Percentiles rank a stretch among this genome's conserved stretches.
Conservation (phyloP, 23 tunicate species). For the Ciona savignyi region DNA sequence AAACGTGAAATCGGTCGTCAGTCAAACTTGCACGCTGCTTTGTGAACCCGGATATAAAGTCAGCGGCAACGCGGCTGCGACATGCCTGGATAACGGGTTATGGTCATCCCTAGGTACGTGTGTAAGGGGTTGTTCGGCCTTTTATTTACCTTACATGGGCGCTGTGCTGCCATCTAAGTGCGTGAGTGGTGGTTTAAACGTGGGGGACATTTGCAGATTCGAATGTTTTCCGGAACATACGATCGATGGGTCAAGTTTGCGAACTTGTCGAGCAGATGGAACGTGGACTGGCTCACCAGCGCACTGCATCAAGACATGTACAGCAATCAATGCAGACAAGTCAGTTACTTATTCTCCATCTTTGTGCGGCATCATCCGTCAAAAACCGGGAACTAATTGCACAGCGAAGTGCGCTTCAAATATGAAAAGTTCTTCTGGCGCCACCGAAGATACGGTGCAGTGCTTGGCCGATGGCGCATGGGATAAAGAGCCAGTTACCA, state of each 20-base stretch:
- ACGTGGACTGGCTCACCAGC: background rate
- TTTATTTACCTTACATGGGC: background rate
- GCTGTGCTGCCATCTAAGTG: background rate
- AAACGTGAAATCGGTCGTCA: slow-evolving; percentile 5
- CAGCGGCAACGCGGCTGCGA: slow-evolving; percentile 14
- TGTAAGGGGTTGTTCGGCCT: background rate
- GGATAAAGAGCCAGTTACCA: background rate
- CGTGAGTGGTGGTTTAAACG: background rate
- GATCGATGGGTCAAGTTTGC: background rate
- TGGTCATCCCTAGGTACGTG: slow-evolving; percentile 62
- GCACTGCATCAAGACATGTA: background rate
- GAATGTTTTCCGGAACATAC: background rate
- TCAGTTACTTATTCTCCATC: background rate
- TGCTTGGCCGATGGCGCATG: background rate
- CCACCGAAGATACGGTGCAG: background rate
- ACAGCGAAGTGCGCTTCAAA: background rate
- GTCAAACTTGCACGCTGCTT: slow-evolving; percentile 20
- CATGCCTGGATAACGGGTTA: slow-evolving; percentile 28
- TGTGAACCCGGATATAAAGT: slow-evolving; percentile 34
- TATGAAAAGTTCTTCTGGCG: background rate
- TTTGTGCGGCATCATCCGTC: background rate
- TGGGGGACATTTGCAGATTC: background rate
- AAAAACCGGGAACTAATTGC: background rate
- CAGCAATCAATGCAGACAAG: background rate
- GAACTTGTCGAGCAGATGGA: background rate